Evolutionary conservation across 2,113 vertebrate species (phyloP), one percentile per base, ranked within the genome.

Genomic region (Nyctibius bracteatus): DNA sequence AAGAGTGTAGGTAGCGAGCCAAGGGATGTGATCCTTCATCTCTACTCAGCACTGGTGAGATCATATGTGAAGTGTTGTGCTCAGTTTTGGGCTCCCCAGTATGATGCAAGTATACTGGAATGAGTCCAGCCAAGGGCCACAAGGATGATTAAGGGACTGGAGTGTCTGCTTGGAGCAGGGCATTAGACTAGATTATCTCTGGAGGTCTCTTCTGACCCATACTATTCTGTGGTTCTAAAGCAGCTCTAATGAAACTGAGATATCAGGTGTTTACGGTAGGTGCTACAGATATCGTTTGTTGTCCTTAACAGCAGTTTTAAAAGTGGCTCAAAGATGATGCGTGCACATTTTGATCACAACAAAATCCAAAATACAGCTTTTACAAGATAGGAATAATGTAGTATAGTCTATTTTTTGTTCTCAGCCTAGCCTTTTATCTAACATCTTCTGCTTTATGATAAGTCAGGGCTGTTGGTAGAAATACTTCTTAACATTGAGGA

Each of bases 371-470:
- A 8, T 0, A 27, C 5, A 28, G 28, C 14, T 66, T 30, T 47
- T 25, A 33, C 20, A 14, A 23, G 30, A 1, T 12, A 25, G 33
- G 59, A 54, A 12, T 5, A 24, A 31, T 8, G 24, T 7, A 19
- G 22, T 1, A 1, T 3, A 44, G 3, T 5, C 23, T 58, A 8
- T 4, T 6, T 61, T 37, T 58, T 49, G 8, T n/a, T 72, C 23
- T 37, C 18, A 19, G 25, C 20, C 12, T 23, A 23, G 46, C 3
- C 31, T 63, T 28, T 62, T 22, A 18, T 28, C 15, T 21, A 17
- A 8, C 4, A 5, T 1, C 39, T 37, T 5, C 39, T 59, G 15
- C 57, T 74, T 18, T 23, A 30, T 55, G 70, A 1, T 5, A 24
- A 33, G 13, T 31, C 18, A 63, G 49, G 49, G 54, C 28, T 51